Percentiles rank a stretch among this genome's conserved stretches.
Evolutionary conservation across 2,113 vertebrate species (phyloP).

Genomic region (Eudorcas thomsonii): DNA sequence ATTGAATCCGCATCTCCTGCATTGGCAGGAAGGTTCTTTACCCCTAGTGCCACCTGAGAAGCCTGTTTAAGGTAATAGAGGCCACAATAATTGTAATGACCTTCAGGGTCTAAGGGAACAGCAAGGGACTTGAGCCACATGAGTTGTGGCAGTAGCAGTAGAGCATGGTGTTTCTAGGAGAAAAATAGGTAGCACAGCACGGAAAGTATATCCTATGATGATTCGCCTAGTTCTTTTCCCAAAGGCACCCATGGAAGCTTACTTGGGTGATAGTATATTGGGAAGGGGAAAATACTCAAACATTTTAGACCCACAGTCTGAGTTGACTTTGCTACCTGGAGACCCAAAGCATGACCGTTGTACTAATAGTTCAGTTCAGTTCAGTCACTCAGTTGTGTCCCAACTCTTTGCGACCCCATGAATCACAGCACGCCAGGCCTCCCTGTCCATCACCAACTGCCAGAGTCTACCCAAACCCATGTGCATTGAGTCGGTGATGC

Average conservation of each 20-base stretch:
- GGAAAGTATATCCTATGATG: background rate
- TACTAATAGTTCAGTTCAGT: background rate
- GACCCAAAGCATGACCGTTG: background rate
- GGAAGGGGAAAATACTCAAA: background rate
- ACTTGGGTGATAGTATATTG: background rate
- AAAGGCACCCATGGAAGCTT: background rate
- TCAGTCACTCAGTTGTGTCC: background rate
- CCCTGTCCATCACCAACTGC: background rate
- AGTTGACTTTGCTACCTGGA: background rate
- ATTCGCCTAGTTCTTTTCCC: background rate
- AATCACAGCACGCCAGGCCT: background rate
- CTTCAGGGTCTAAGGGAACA: background rate
- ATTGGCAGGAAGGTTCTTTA: background rate
- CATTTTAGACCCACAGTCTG: background rate
- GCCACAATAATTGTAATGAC: background rate
- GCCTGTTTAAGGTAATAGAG: background rate
- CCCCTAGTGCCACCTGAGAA: background rate
- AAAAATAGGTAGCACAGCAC: background rate
- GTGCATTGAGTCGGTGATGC: background rate
- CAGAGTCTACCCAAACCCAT: background rate
- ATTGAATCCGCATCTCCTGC: background rate
- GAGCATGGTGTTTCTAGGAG: background rate
- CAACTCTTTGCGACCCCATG: rapidly evolving
- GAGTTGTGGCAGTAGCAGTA: background rate
- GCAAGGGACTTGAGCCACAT: background rate